Evolutionary conservation across 2,888 invertebrate genomes (phyloP), one percentile per base, ranked within the genome.

Genomic region (Panzeria rudis): DNA sequence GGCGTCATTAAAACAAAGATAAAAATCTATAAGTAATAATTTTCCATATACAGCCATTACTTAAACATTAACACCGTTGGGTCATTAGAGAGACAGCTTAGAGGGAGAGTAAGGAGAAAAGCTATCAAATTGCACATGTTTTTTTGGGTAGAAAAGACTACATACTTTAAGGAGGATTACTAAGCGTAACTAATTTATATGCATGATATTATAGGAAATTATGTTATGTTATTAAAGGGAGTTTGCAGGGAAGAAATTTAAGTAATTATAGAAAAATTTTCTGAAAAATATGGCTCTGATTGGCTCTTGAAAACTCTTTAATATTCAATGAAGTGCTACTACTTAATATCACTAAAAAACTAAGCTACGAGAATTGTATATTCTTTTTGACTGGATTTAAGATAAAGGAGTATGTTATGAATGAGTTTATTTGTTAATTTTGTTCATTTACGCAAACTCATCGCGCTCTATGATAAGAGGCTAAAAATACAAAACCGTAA

Each of bases 1-100:
- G 87, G 83, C 83, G 86, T 86, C 86, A 87, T 87, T 87, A 86
- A 86, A 86, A 86, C 79, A 75, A 62, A 78, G 83, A 86, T 81
- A 83, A 71, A 81, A 75, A 87, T 86, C 81, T 84, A 81, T 75
- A 83, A 85, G 83, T 85, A 83, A 83, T 78, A 86, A 77, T 78
- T 62, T 73, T 77, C 23, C 47, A 15, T 64, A 64, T 29, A 35
- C 35, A 73, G 68, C 52, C 77, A 83, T 86, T 80, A 78, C 64
- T 78, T 56, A 76, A 79, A 83, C 84, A 86, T 86, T 86, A 86
- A 84, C 86, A 86, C 86, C 73, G 75, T 75, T 23, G 20, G 69
- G 77, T 84, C 77, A 86, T 84, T 86, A 86, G 25, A 61, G 38
- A 61, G 52, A 20, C 25, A 56, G 25, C 35, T 32, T 17, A n/a